Percentiles rank a stretch among this genome's conserved stretches.
phyloP scores from a whole-genome alignment of 2,113 vertebrate species.

The Smithornis capensis region DNA sequence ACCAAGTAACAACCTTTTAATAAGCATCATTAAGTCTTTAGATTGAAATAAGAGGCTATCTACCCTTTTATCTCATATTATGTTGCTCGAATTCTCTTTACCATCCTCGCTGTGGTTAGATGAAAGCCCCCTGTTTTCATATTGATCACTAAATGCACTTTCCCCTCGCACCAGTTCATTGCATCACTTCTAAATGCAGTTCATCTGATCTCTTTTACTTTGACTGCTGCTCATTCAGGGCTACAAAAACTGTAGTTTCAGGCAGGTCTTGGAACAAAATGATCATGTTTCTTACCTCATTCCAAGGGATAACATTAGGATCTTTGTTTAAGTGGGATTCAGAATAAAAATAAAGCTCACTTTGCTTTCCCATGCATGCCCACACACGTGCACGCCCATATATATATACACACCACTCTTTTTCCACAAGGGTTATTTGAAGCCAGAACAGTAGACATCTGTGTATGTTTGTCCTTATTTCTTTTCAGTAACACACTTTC shows the following conservation, averaged over 20 bases:
- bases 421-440: slow-evolving; percentile 43
- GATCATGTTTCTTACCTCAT: slow-evolving; percentile 57
- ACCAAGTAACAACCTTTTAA: slow-evolving; percentile 68
- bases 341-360: slow-evolving; percentile 26
- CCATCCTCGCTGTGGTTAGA: slow-evolving; percentile 44
- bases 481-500: slow-evolving; percentile 44
- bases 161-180: slow-evolving; percentile 23
- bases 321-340: slow-evolving; percentile 71
- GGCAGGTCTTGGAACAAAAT: slow-evolving; percentile 21
- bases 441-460: slow-evolving; percentile 11
- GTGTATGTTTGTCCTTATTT: slow-evolving; percentile 16
- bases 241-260: slow-evolving; percentile 47
- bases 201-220: slow-evolving; percentile 57
- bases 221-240: slow-evolving; percentile 14
- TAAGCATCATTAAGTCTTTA: slow-evolving; percentile 69
- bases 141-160: slow-evolving; percentile 59
- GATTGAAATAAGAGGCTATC: slow-evolving; percentile 47
- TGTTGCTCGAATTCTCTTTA: slow-evolving; percentile 47
- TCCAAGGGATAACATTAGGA: slow-evolving; percentile 62
- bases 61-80: slow-evolving; percentile 61
- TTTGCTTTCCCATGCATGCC: slow-evolving; percentile 43
- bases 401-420: not conserved
- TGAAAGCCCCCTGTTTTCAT: slow-evolving; percentile 55
- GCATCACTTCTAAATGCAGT: slow-evolving; percentile 37
- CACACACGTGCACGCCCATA: slow-evolving; percentile 3